Base-by-base conservation (phyloP, 2,888 invertebrate species). In the Polymixis flavicincta region DNA sequence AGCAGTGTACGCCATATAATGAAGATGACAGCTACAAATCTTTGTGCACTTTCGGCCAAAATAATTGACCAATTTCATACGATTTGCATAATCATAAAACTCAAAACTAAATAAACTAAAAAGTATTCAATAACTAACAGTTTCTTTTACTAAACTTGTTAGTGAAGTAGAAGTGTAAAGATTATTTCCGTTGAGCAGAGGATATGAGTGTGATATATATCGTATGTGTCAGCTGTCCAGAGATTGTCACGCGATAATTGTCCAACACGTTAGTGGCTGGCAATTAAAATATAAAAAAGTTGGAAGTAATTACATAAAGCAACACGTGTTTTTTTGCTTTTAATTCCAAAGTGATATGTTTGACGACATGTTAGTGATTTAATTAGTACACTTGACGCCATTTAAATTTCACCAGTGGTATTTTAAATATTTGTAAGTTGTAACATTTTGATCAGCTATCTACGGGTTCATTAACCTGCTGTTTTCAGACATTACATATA, bases 261-360 rank as follows among this genome's bases (percentile, higher is more conserved):
- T 68, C 72, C 59, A 55, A 54, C 67, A 76, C 67, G 73, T 75
- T 70, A 78, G 82, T 68, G 42, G 59, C 37, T 52, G 42, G 81
- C 75, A 82, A 82, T 82, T 76, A 85, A 78, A 71, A 42, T 71
- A 76, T 66, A 81, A 85, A 85, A 78, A 76, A n/a, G 19, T 59
- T 73, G 66, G 48, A 71, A 70, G 61, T 80, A 67, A 70, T 71
- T 70, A 72, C 32, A 42, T 70, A 74, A 78, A 78, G 22, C 17
- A 54, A 79, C 75, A 79, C 59, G 32, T 69, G 22, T 54, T 67
- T 52, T 67, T 82, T 73, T 50, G 28, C 42, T 60, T 73, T 82
- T 82, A 57, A 42, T 28, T 52, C 66, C 1, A 9, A 37, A n/a
- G 7, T 60, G 9, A 13, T 19, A 6, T 50, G 8, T 42, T 54